A percentile compares a stretch with the other conserved stretches of the same genome.
These are phyloP conservation scores for Enteromius mattozi DNA, from an alignment of 2,797 vertebrate genomes.

Conservation along the genomic window DNA sequence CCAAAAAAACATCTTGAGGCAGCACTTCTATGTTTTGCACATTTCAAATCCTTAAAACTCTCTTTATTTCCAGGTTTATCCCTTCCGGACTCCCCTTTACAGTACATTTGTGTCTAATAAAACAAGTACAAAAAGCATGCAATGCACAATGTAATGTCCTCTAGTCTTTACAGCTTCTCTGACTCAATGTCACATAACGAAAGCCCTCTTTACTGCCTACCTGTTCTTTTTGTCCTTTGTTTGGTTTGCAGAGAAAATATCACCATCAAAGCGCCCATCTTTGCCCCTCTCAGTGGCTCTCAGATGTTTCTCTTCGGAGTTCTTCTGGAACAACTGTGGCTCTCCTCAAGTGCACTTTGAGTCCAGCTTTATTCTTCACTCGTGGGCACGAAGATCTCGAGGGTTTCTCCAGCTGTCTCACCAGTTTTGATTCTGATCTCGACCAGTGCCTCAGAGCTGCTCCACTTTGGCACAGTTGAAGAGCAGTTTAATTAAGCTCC, in stretches of 20 bases:
- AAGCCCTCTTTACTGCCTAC: slow-evolving; percentile 64
- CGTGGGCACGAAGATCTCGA: not conserved
- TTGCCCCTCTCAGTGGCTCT: slow-evolving; percentile 62
- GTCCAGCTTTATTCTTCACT: slow-evolving; percentile 29
- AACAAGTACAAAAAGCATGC: slow-evolving; percentile 4
- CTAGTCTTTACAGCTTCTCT: not conserved
- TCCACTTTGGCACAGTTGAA: slow-evolving; percentile 68
- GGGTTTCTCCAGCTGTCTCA: slow-evolving; percentile 15
- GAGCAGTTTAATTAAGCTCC: slow-evolving; percentile 68
- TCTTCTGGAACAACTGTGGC: slow-evolving; percentile 29
- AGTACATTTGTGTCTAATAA: not conserved
- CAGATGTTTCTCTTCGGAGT: slow-evolving; percentile 46
- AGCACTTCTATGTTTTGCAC: not conserved
- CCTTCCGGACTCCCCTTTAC: not conserved
- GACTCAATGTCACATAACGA: not conserved
- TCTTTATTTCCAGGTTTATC: not conserved
- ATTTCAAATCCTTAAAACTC: not conserved
- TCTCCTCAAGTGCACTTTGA: not conserved
- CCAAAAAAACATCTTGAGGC: not conserved
- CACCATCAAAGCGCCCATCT: slow-evolving; percentile 71
- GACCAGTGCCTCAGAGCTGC: not conserved
- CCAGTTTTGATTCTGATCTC: slow-evolving; percentile 42
- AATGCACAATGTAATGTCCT: not conserved
- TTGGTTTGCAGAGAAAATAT: slow-evolving; percentile 79
- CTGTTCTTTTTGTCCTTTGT: slow-evolving; percentile 70